Base-by-base conservation (phyloP, 1,140 invertebrate genomes). In the Sitobion miscanthi region DNA sequence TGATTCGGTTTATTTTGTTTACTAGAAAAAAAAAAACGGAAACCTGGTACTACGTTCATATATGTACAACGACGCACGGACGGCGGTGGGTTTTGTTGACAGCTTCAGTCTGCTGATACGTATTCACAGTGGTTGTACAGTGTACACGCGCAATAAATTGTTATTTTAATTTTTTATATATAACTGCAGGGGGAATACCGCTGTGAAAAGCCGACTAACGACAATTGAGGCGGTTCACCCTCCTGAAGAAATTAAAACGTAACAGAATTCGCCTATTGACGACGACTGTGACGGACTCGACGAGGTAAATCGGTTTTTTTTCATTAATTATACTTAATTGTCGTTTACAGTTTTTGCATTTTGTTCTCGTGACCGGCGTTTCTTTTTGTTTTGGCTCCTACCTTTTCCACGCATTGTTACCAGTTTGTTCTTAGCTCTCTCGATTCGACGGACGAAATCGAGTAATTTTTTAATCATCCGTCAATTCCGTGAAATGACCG, bases 1-100 rank as follows among this genome's bases (percentile, higher is more conserved):
- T 49, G 9, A 89, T 57, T 89, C 20, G 49, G 38, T 89, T 57
- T 57, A 49, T 25, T 57, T 89, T 49, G 87, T 89, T 57, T 90
- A 90, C 38, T 1, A 90, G 57, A 49, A 87, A n/a, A 87, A 35
- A 88, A 88, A 90, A 45, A 30, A 45, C 38, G 8, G 38, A n/a
- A 69, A 69, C 42, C 5, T 38, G 89, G 23, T 7, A 45, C 35
- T 90, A 90, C 5, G 89, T 90, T 90, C 89, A 14, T 17, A 14
- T 30, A 35, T 30, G 38, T 90, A 30, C 38, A 30, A 54, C 52
- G 1, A 54, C 23, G 23, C 89, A 45, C 14, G 38, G 42, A 89
- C n/a, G 1, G 4, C 30, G 62, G n/a, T 17, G 4, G 21, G 9
- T 88, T 38, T 54, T 54, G 88, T 62, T 42, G 4, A 38, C 88